Conservation (phyloP, 1,140 invertebrate species). For the Diabrotica virgifera region DNA sequence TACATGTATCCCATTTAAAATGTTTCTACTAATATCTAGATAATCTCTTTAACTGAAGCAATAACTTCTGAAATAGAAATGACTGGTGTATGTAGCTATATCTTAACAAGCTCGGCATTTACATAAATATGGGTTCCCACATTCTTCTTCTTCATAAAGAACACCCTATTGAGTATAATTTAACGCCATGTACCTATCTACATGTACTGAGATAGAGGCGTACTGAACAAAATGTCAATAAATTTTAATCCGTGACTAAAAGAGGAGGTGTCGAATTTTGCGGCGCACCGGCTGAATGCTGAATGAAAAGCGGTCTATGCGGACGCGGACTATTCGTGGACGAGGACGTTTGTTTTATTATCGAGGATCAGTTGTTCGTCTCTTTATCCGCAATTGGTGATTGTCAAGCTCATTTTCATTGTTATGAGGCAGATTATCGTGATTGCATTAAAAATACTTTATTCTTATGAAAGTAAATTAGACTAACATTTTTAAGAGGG, state of each 20-base stretch:
- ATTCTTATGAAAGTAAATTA: too few species aligned
- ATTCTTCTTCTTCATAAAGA: neutral
- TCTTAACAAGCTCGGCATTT: neutral
- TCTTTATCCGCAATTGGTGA: conserved; percentile 5
- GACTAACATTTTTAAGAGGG: too few species aligned
- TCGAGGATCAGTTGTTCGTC: conserved; percentile 11
- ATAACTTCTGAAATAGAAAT: too few species aligned
- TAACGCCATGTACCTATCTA: neutral
- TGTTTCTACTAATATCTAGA: too few species aligned
- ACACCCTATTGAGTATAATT: neutral
- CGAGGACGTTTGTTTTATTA: conserved; percentile 2
- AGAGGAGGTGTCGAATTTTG: conserved; percentile 16
- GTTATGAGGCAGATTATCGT: conserved; percentile 17
- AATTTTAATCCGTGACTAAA: conserved; percentile 9
- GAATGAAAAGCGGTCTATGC: neutral
- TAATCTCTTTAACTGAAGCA: too few species aligned
- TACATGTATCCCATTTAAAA: too few species aligned
- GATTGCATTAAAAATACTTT: conserved; percentile 10
- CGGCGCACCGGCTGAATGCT: too few species aligned
- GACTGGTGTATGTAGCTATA: too few species aligned
- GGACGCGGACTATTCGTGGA: neutral
- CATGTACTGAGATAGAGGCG: neutral
- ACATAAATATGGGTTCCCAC: neutral
- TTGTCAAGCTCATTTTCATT: conserved; percentile 22
- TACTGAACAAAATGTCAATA: conserved; percentile 13